Evolutionary conservation across 2,113 vertebrate genomes (phyloP).

Genomic region (Gobiocypris rarus): DNA sequence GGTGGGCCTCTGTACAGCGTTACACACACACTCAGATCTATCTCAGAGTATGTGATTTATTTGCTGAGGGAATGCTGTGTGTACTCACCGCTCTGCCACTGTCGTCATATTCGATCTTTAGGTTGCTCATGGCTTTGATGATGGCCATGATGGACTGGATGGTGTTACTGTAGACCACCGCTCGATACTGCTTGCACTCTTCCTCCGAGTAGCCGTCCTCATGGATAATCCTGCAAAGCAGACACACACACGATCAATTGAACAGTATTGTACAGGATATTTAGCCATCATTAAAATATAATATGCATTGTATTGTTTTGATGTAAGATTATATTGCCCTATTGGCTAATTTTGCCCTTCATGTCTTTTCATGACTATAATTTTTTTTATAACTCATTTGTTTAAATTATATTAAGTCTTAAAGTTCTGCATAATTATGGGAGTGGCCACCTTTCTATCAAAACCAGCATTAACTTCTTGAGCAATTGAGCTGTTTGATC

Average conservation of each 20-base stretch:
- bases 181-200: conserved; percentile 96
- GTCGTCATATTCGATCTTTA: conserved; percentile 95
- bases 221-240: conserved; percentile 88
- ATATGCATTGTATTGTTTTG: not conserved
- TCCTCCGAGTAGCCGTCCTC: conserved; percentile 98
- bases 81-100: conserved; percentile 81
- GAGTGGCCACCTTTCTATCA: too few species aligned
- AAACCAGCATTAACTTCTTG: too few species aligned
- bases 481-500: too few species aligned
- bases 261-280: not conserved
- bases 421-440: too few species aligned
- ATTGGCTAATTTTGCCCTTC: too few species aligned
- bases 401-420: too few species aligned
- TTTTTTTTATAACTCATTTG: too few species aligned
- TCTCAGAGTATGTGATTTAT: conserved; percentile 10
- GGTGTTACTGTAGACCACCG: conserved; percentile 97
- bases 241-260: not conserved
- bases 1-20: not conserved
- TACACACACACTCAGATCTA: too few species aligned
- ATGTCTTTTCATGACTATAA: too few species aligned
- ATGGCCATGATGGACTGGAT: conserved; percentile 99
- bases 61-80: conserved; percentile 15
- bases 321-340: not conserved
- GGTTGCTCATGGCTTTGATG: conserved; percentile 94
- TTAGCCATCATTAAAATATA: too few species aligned